A percentile compares a stretch with the other conserved stretches of the same genome.
These are phyloP conservation scores for Liparis tanakae DNA, from an alignment of 2,797 vertebrate species.

Conservation along the genomic window DNA sequence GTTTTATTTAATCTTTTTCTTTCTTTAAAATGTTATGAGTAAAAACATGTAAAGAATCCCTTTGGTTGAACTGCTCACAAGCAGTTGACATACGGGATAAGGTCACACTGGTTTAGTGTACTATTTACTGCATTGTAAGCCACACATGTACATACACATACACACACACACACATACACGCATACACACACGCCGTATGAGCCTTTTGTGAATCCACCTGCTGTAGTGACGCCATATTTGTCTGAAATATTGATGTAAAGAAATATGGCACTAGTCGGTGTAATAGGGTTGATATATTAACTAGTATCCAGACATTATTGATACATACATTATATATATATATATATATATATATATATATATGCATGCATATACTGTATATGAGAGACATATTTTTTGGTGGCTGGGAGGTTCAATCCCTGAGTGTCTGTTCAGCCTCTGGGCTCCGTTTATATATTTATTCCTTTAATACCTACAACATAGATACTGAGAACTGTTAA, in stretches of 20 bases:
- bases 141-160: too few species aligned
- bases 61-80: background rate
- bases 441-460: background rate
- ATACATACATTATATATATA: too few species aligned
- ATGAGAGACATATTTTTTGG: background rate
- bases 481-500: background rate
- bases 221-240: background rate
- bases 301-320: background rate
- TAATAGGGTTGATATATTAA: constrained; percentile 7
- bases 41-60: background rate
- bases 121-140: background rate
- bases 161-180: background rate
- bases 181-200: background rate
- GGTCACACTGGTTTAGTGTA: background rate
- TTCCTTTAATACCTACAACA: background rate
- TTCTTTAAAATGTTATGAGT: background rate
- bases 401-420: background rate
- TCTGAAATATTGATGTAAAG: constrained; percentile 17
- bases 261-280: background rate
- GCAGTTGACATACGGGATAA: background rate
- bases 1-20: background rate
- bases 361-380: too few species aligned
- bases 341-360: too few species aligned
- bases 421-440: background rate
- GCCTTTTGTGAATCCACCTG: background rate